Base-by-base conservation (phyloP, 2,113 vertebrate species). In the Hippocampus zosterae region DNA sequence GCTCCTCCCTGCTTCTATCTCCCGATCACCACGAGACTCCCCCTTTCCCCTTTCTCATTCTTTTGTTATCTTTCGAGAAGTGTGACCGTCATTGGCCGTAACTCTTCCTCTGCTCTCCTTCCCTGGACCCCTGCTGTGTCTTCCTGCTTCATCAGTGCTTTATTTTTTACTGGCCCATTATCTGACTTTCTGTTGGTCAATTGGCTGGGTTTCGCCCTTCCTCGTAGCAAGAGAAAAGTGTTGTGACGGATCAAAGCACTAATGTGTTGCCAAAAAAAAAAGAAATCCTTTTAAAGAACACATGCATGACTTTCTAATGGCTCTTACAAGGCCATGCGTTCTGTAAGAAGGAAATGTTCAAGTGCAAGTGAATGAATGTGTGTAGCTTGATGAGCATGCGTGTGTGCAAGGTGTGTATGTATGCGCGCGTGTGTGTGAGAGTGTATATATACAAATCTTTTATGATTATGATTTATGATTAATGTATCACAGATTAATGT, bases 181-280 rank as follows among this genome's bases (percentile, higher is more conserved):
- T 83, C 81, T 77, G 48, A 72, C 68, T 85, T 89, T 85, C 71
- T 83, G 73, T 84, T 53, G 75, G 78, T 82, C 80, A 71, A 82
- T 84, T 18, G 68, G 71, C 85, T 84, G 84, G 79, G 82, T 86
- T 79, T 85, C 65, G 69, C 81, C 85, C 79, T 70, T 82, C 78
- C 85, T 81, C 73, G 85, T 89, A 89, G 87, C 88, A 88, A 87
- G 83, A 85, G 81, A 89, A 83, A 84, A 86, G 83, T 87, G 87
- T 91, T 81, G 89, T 87, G 42, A 65, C 23, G 13, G 63, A 46
- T 87, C 88, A 88, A 82, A 91, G 75, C 87, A 89, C 88, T 89
- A 80, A 79, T 89, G 83, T 89, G 87, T 90, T 91, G 88, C 90
- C 90, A 91, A 91, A 90, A 90, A 89, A 88, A 91, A 91, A 89